Percentiles rank a stretch among this genome's conserved stretches.
Evolutionary conservation across 1,140 invertebrate species (phyloP).

Genomic region (Penaeus indicus): DNA sequence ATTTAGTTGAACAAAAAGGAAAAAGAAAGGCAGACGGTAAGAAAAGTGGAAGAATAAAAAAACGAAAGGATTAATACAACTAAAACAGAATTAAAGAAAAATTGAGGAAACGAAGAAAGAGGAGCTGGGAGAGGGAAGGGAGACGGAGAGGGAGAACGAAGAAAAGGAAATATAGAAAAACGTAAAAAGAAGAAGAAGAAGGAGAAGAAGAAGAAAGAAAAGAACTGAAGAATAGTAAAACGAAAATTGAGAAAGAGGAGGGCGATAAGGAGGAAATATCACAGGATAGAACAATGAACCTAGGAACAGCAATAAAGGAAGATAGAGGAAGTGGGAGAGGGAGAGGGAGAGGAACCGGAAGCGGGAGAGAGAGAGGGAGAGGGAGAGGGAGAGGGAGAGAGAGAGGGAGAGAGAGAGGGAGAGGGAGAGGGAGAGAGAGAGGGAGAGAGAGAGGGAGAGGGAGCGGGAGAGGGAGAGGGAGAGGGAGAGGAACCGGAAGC

Average conservation of each 20-base stretch:
- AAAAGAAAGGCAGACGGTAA: slow-evolving; percentile 21
- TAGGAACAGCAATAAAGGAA: not conserved
- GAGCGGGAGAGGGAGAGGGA: not conserved
- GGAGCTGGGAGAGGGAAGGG: not conserved
- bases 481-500: not conserved
- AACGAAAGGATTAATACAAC: not conserved
- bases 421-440: too few species aligned
- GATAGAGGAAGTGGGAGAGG: slow-evolving; percentile 24
- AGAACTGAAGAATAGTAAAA: too few species aligned
- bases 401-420: too few species aligned
- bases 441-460: too few species aligned
- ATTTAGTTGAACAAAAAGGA: not conserved
- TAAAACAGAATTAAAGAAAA: too few species aligned
- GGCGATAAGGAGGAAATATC: too few species aligned
- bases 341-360: not conserved
- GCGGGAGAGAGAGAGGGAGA: not conserved
- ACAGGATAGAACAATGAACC: too few species aligned
- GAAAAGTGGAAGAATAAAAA: not conserved
- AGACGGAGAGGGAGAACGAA: too few species aligned
- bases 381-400: not conserved
- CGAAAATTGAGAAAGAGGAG: too few species aligned
- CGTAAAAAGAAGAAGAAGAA: too few species aligned
- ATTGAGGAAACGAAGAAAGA: slow-evolving; percentile 2
- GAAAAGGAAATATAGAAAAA: too few species aligned
- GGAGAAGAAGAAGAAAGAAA: too few species aligned